phyloP scores from a whole-genome alignment of 2,888 invertebrate species.

The Eilema sororculum region DNA sequence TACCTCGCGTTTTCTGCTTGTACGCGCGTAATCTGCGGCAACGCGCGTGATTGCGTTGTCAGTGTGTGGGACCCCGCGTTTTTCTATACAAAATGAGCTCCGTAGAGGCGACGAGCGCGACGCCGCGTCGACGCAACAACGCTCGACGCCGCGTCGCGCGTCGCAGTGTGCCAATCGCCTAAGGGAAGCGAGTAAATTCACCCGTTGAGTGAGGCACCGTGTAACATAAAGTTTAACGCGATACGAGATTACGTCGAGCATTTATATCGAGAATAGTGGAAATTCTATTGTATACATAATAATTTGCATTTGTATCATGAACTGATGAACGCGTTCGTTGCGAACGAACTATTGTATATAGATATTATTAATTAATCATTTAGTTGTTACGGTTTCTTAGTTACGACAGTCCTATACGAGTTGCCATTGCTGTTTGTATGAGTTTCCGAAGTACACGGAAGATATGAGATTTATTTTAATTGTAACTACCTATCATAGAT shows the following conservation, averaged over 20 bases:
- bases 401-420: conserved; percentile 70
- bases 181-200: conserved; percentile 64
- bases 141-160: too few species aligned
- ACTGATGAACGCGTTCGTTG: conserved; percentile 46
- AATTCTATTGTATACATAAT: conserved; percentile 67
- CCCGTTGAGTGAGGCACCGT: conserved; percentile 85
- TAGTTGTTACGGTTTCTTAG: conserved; percentile 62
- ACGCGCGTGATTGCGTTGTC: too few species aligned
- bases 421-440: conserved; percentile 71
- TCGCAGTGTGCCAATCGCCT: too few species aligned
- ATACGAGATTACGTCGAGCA: conserved; percentile 69
- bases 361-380: conserved; percentile 50
- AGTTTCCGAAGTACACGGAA: conserved; percentile 59
- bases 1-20: too few species aligned
- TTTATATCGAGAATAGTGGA: conserved; percentile 69
- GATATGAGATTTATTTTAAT: conserved; percentile 73
- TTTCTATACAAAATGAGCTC: too few species aligned
- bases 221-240: conserved; percentile 55
- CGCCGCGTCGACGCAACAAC: too few species aligned
- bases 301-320: conserved; percentile 67
- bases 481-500: conserved; percentile 62
- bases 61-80: too few species aligned
- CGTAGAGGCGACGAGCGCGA: too few species aligned
- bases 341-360: conserved; percentile 50
- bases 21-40: too few species aligned